Evolutionary conservation across 2,113 vertebrate species (phyloP).

Genomic region (Nothocercus julius): DNA sequence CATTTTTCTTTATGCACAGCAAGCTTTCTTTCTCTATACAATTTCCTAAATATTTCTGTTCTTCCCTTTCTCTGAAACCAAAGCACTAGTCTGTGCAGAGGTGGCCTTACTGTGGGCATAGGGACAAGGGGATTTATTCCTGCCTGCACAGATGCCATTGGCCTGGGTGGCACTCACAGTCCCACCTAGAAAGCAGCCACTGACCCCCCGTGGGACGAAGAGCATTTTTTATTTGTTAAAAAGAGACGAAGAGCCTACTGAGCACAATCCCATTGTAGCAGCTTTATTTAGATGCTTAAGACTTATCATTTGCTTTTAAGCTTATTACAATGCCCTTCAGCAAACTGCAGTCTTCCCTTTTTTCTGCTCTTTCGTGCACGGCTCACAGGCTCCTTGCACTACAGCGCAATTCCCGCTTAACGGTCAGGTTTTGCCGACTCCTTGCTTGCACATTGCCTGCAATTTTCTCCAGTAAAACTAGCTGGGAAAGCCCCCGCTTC

Average conservation of each 20-base stretch:
- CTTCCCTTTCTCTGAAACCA: conserved; percentile 1
- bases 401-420: background rate
- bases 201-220: background rate
- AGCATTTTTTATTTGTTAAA: background rate
- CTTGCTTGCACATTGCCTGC: background rate
- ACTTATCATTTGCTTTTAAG: background rate
- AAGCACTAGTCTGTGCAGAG: background rate
- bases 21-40: background rate
- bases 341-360: background rate
- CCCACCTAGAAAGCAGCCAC: background rate
- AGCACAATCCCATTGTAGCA: background rate
- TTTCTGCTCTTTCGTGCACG: background rate
- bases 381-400: background rate
- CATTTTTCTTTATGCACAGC: background rate
- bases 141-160: accelerated
- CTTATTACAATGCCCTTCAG: background rate
- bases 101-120: background rate
- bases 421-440: background rate
- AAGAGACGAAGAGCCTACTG: background rate
- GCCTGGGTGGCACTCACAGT: background rate
- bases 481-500: background rate
- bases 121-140: background rate
- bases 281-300: background rate
- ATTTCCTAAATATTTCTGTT: conserved; percentile 11
- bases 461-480: background rate